Base-by-base conservation (phyloP, 23 tunicate genomes). In the Ascidia mentula region DNA sequence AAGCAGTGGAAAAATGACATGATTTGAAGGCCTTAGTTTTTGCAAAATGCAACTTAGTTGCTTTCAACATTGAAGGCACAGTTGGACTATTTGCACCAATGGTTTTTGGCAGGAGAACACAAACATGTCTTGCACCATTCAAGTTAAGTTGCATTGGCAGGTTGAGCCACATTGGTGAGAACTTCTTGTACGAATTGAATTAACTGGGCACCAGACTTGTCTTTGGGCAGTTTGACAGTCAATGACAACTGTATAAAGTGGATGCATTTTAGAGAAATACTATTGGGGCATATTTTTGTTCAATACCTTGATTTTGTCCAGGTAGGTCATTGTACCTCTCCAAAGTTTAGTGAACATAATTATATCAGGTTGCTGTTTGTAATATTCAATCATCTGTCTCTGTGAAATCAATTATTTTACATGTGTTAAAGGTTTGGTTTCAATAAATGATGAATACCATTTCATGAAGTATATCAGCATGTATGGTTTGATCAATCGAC, bases 271-370 rank as follows among this genome's bases (percentile, higher is more conserved):
- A 42, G 53, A 42, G 12, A 42, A 9, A n/a, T n/a, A n/a, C n/a
- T n/a, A n/a, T n/a, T n/a, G n/a, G n/a, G n/a, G n/a, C n/a, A n/a
- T n/a, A n/a, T n/a, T n/a, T n/a, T n/a, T n/a, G n/a, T n/a, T n/a
- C n/a, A n/a, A n/a, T 24, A 86, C 90, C 79, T 84, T 85, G 35
- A 90, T 76, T 32, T 83, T 85, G n/a, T 90, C 96, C 46, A 90
- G 46, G 60, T 85, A 90, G 5, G 86, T 90, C 88, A 84, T 84
- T n/a, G 79, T 76, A 22, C 89, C 89, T 46, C 76, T 84, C 96
- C 96, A 90, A 36, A 75, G 24, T 24, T 69, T 80, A 31, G 59
- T 40, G 24, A 83, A 77, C 3, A 40, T 69, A 71, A 90, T 85
- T 34, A 83, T 22, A 69, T 90, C 96, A 31, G 86, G 60, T 20